phyloP scores from a whole-genome alignment of 92 coral and sea anemone species.

The Epizoanthus scotinus region DNA sequence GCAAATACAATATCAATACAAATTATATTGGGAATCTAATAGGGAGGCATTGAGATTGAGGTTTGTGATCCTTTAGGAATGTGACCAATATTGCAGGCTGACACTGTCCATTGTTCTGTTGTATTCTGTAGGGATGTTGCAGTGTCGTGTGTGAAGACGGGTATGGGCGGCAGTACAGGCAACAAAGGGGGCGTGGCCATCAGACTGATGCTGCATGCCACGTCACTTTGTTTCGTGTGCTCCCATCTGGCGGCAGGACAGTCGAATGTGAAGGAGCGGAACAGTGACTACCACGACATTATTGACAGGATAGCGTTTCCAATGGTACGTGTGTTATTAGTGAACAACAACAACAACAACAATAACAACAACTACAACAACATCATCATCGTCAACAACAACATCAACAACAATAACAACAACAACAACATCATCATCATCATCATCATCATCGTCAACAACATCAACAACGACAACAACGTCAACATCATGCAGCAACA shows the following conservation, averaged over 20 bases:
- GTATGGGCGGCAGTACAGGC: conserved; percentile 97
- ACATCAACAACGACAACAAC: too few species aligned
- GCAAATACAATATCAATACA: too few species aligned
- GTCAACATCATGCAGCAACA: too few species aligned
- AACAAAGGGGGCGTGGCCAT: conserved; percentile 99
- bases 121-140: conserved; percentile 82
- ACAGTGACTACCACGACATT: conserved; percentile 91
- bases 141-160: conserved; percentile 93
- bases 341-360: too few species aligned
- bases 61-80: conserved; percentile 54
- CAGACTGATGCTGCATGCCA: conserved; percentile 82
- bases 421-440: too few species aligned
- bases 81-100: conserved; percentile 77
- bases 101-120: neutral
- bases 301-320: conserved; percentile 90
- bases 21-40: too few species aligned
- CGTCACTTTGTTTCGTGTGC: conserved; percentile 95
- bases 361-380: too few species aligned
- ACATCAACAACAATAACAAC: too few species aligned
- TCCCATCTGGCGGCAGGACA: conserved; percentile 98
- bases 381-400: too few species aligned
- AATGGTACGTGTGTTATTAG: conserved; percentile 67
- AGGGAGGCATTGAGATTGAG: neutral
- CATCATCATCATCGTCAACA: too few species aligned
- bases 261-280: conserved; percentile 86